Evolutionary conservation across 2,113 vertebrate genomes (phyloP).

Genomic region (Sialia sialis): DNA sequence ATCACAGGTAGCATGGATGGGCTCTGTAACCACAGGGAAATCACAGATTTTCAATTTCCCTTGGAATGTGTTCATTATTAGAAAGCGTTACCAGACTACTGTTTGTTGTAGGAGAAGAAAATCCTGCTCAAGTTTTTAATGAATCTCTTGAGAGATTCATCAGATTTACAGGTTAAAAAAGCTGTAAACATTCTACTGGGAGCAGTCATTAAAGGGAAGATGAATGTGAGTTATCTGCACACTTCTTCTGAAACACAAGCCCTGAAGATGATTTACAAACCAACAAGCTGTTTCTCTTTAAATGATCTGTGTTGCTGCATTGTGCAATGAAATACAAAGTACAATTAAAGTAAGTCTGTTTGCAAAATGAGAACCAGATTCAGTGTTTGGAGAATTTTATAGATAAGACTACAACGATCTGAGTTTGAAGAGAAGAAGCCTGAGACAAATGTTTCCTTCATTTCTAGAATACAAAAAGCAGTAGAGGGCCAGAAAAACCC

Average conservation of each 20-base stretch:
- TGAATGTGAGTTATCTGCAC: conserved; percentile 15
- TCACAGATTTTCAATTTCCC: conserved; percentile 38
- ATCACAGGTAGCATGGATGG: background rate
- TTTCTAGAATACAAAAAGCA: background rate
- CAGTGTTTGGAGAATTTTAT: background rate
- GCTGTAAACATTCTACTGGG: conserved; percentile 55
- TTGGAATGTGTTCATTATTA: conserved; percentile 64
- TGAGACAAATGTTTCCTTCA: background rate
- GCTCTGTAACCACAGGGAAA: conserved; percentile 24
- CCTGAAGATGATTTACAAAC: conserved; percentile 9
- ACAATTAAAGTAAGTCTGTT: background rate
- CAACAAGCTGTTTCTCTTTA: background rate
- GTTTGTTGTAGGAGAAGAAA: conserved; percentile 67
- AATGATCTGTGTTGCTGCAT: background rate
- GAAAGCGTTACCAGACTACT: conserved; percentile 56
- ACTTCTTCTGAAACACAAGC: background rate
- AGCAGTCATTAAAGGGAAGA: conserved; percentile 37
- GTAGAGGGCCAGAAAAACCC: background rate
- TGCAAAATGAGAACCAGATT: background rate
- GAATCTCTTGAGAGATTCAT: conserved; percentile 70
- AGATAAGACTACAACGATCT: background rate
- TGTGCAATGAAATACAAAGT: background rate
- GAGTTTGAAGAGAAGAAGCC: background rate
- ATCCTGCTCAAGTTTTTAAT: conserved; percentile 69
- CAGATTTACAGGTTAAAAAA: conserved; percentile 66